Evolutionary conservation across 2,113 vertebrate species (phyloP).

Genomic region (Antennarius striatus): DNA sequence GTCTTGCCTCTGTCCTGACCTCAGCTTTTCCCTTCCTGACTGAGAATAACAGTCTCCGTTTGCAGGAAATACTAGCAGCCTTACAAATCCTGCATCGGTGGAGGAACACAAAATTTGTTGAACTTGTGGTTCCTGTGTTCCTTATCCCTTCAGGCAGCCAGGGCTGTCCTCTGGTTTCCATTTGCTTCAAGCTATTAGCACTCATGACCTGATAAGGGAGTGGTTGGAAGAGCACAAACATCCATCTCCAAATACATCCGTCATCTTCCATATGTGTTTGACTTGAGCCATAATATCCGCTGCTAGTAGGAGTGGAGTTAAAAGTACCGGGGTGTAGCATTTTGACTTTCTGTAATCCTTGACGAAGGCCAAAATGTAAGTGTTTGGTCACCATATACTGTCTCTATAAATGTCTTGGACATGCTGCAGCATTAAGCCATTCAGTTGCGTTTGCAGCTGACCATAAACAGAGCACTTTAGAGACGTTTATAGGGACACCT

Average conservation of each 20-base stretch:
- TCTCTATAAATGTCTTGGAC: slow-evolving; percentile 48
- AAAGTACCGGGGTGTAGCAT: slow-evolving; percentile 26
- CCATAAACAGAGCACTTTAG: slow-evolving; percentile 56
- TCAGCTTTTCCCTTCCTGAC: slow-evolving; percentile 27
- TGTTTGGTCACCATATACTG: slow-evolving; percentile 42
- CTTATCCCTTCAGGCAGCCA: slow-evolving; percentile 48
- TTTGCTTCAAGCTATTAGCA: slow-evolving; percentile 73
- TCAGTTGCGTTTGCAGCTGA: slow-evolving; percentile 39
- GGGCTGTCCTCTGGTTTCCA: slow-evolving; percentile 73
- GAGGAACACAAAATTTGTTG: slow-evolving; percentile 56
- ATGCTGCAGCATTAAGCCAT: slow-evolving; percentile 8
- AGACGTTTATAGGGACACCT: slow-evolving; percentile 36
- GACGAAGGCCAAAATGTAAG: slow-evolving; percentile 37
- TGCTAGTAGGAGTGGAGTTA: slow-evolving; percentile 41
- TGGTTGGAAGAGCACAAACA: slow-evolving; percentile 67
- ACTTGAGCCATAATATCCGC: slow-evolving; percentile 61
- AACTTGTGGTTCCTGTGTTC: slow-evolving; percentile 49
- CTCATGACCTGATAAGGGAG: slow-evolving; percentile 72
- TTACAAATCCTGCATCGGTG: slow-evolving; percentile 24
- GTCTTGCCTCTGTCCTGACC: slow-evolving; percentile 40
- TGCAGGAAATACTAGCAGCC: slow-evolving; percentile 55
- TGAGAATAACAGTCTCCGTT: slow-evolving; percentile 31
- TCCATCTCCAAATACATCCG: slow-evolving; percentile 67
- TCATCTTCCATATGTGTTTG: slow-evolving; percentile 67
- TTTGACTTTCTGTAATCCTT: slow-evolving; percentile 46